A percentile compares a stretch with the other conserved stretches of the same genome.
phyloP scores from a whole-genome alignment of 2,888 invertebrate genomes.

The Bellardia bayeri region DNA sequence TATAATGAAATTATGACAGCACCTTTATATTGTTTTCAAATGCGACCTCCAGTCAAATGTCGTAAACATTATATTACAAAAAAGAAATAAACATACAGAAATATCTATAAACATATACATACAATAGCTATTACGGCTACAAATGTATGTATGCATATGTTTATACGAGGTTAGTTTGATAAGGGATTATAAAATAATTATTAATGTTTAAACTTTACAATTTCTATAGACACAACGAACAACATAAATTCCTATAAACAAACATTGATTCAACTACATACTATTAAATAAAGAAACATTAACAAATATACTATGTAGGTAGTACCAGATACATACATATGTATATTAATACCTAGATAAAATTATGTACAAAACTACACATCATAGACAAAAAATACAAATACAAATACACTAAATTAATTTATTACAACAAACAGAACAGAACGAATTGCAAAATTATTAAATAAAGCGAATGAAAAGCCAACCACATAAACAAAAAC shows the following conservation, averaged over 20 bases:
- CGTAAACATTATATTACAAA: slow-evolving; percentile 68
- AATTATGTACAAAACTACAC: slow-evolving; percentile 2
- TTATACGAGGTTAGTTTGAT: neutral
- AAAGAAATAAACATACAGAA: slow-evolving; percentile 22
- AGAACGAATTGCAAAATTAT: slow-evolving; percentile 69
- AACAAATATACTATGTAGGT: too few relatives aligned
- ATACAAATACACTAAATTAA: slow-evolving; percentile 56
- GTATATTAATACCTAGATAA: slow-evolving; percentile 5
- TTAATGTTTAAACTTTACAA: neutral
- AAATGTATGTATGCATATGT: slow-evolving; percentile 1
- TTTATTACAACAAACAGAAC: slow-evolving; percentile 72
- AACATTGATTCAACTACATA: slow-evolving; percentile 34
- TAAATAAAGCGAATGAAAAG: slow-evolving; percentile 33
- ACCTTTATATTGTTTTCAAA: slow-evolving; percentile 70
- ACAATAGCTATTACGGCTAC: slow-evolving; percentile 18
- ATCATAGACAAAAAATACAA: slow-evolving; percentile 4
- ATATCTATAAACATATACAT: slow-evolving; percentile 22
- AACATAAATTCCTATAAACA: neutral
- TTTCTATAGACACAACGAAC: slow-evolving; percentile 9
- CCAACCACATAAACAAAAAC: slow-evolving; percentile 29
- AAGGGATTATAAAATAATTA: neutral
- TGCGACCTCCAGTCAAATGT: slow-evolving; percentile 72
- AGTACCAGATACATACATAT: slow-evolving; percentile 22
- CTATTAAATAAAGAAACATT: slow-evolving; percentile 42
- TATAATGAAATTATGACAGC: slow-evolving; percentile 72